A percentile compares a stretch with the other conserved stretches of the same genome.
Conservation (phyloP, 1,140 invertebrate species). For the Triops cancriformis region DNA sequence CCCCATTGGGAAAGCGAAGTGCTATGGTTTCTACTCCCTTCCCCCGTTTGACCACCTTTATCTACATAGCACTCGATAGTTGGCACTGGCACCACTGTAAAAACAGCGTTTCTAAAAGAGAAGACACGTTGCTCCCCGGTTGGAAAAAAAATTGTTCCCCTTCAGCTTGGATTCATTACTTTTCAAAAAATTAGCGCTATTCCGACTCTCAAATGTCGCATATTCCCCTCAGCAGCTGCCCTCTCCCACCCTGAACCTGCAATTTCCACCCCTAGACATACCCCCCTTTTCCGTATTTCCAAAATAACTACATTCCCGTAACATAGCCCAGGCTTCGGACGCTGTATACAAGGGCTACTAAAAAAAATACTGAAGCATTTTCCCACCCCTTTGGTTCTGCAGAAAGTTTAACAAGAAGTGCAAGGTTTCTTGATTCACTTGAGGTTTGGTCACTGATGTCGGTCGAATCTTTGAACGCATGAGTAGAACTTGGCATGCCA, state of each 20-base stretch:
- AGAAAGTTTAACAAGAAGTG: neutral
- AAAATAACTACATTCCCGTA: neutral
- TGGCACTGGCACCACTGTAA: constrained; percentile 9
- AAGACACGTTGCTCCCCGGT: neutral
- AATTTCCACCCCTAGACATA: neutral
- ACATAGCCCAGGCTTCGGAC: neutral
- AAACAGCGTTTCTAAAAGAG: constrained; percentile 3
- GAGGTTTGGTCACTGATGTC: neutral
- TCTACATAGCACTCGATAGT: constrained; percentile 13
- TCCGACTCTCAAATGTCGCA: neutral
- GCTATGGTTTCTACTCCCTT: neutral
- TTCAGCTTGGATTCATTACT: neutral
- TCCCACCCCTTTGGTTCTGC: neutral
- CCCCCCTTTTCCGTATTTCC: neutral
- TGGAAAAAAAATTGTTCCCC: neutral
- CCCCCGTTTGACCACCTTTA: constrained; percentile 4
- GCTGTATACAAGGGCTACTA: neutral
- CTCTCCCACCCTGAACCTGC: neutral
- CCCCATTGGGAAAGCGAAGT: neutral
- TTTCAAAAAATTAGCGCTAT: neutral
- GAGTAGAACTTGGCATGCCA: neutral
- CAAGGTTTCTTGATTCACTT: neutral
- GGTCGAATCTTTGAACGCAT: neutral
- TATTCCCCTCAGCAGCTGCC: neutral
- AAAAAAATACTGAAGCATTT: neutral